Conservation (phyloP, 2,797 vertebrate species). For the Sebastolobus altivelis region DNA sequence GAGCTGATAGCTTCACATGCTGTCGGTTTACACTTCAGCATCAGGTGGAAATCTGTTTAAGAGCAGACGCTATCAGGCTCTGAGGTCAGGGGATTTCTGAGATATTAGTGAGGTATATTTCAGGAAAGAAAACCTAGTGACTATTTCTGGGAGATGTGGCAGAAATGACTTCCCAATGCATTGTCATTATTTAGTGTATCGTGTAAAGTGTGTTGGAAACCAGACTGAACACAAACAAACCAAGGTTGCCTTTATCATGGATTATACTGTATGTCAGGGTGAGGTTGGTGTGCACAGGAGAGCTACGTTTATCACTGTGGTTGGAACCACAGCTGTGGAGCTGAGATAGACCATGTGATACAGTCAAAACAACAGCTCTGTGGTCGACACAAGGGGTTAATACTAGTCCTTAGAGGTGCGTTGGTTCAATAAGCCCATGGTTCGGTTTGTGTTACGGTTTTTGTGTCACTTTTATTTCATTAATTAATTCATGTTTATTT, state of each 20-base stretch:
- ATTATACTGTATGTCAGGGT: no score
- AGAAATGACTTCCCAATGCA: neutral
- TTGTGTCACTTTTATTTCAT: no score
- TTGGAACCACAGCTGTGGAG: no score
- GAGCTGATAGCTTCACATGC: slow-evolving; percentile 20
- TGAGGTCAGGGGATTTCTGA: neutral
- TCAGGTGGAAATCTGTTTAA: slow-evolving; percentile 2
- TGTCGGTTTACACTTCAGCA: neutral
- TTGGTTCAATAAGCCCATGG: no score
- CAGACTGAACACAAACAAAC: no score
- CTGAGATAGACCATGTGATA: neutral
- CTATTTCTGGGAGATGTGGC: no score
- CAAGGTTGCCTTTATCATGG: no score
- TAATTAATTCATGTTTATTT: no score
- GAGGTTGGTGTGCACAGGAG: no score
- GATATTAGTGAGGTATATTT: neutral
- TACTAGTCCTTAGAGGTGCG: neutral
- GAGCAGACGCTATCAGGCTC: neutral
- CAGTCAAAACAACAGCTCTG: neutral
- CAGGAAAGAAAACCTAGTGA: neutral
- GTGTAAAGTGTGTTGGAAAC: no score
- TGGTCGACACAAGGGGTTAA: neutral
- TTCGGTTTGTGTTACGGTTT: no score
- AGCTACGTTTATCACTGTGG: no score
- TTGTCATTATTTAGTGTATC: neutral